Base-by-base conservation (phyloP, 2,113 vertebrate genomes). In the Dascyllus trimaculatus region DNA sequence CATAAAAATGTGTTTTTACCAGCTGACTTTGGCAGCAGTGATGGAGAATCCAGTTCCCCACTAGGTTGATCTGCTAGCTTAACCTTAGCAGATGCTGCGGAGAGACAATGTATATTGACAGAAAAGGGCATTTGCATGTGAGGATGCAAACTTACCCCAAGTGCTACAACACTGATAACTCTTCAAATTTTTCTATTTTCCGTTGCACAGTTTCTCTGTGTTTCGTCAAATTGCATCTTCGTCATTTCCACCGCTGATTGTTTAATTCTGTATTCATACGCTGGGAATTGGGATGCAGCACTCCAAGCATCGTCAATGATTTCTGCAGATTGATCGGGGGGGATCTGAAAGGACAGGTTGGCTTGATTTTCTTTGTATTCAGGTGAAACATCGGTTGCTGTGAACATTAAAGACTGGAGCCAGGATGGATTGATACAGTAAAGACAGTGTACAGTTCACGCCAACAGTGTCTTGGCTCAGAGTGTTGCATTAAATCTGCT, bases 361-460 rank as follows among this genome's bases (percentile, higher is more conserved):
- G 26, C 5, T 3, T 38, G 0, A 13, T 21, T 1, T 1, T 48
- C 17, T 63, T 2, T 51, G 45, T 11, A 22, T 21, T 21, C 24
- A 51, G 18, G 0, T 9, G 40, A 53, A 56, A 17, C 11, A 49
- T n/a, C n/a, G n/a, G 14, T 45, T 38, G 11, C 19, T n/a, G 0
- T 29, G 18, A 19, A 52, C 19, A 0, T 21, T 11, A 22, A 32
- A 35, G 1, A 66, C 32, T 17, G 40, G 22, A n/a, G 49, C 26
- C 4, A 6, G 63, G 46, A 40, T 56, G 46, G 61, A 35, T 26
- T 18, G 45, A 25, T 21, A 25, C 17, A 46, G 25, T 48, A 5
- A 14, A 73, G 35, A 67, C 53, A 40, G 13, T 15, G 54, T 19
- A 45, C 9, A 7, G 17, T 52, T 21, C 58, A 49, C 40, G 56